phyloP scores from a whole-genome alignment of 2,888 invertebrate genomes.

The Lochmaea capreae region DNA sequence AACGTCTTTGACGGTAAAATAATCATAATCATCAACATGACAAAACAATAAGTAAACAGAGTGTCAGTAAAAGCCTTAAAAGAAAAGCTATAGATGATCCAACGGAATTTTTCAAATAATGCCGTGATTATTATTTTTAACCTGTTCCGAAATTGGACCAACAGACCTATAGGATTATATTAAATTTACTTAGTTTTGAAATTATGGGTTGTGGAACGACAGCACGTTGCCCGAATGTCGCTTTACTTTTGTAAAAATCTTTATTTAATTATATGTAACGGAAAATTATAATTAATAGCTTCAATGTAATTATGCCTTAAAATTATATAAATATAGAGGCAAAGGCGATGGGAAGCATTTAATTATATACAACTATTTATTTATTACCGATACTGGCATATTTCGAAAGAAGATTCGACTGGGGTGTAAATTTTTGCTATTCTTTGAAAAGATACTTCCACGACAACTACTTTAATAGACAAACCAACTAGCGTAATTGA shows the following conservation, averaged over 20 bases:
- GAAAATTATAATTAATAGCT: slow-evolving; percentile 42
- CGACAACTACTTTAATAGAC: neutral
- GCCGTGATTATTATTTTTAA: too few species aligned
- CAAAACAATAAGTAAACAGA: too few species aligned
- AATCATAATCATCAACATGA: too few species aligned
- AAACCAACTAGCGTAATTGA: neutral
- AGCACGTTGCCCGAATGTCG: slow-evolving; percentile 25
- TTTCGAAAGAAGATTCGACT: neutral
- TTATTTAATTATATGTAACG: slow-evolving; percentile 31
- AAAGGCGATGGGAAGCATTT: slow-evolving; percentile 10
- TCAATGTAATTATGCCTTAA: slow-evolving; percentile 34
- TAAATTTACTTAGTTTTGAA: too few species aligned
- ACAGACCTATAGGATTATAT: too few species aligned
- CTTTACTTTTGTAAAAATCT: slow-evolving; percentile 29
- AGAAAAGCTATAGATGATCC: too few species aligned
- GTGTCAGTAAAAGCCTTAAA: too few species aligned
- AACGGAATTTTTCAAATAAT: too few species aligned
- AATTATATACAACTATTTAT: slow-evolving; percentile 22
- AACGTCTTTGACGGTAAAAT: too few species aligned
- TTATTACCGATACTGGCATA: slow-evolving; percentile 12
- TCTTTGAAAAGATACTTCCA: too few species aligned
- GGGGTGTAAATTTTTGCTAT: too few species aligned
- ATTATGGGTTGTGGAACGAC: slow-evolving; percentile 19
- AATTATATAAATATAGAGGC: slow-evolving; percentile 39
- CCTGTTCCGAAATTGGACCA: too few species aligned